Evolutionary conservation across 2,113 vertebrate species (phyloP), one percentile per base, ranked within the genome.

Genomic region (Larimichthys crocea): DNA sequence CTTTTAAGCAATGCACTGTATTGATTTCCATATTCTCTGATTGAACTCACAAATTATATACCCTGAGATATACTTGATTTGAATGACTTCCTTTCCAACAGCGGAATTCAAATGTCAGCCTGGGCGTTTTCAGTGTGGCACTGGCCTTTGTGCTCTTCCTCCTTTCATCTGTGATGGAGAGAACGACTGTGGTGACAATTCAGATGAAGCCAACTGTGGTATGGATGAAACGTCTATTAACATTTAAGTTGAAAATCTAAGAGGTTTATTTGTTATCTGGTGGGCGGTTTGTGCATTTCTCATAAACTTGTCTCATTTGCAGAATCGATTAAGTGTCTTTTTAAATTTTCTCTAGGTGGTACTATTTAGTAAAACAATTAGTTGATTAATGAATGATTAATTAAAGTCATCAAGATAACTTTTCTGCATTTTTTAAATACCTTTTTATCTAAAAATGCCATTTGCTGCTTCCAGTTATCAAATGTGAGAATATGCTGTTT

Each of bases 141-240:
- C 97, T 15, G 98, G 98, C 59, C 97, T 99, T 55, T 99, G 98
- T 85, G 98, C 97, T 31, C 96, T 99, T 11, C 98, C 98, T 31
- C 98, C 98, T 10, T 99, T 99, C 88, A 98, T 99, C 91, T 99
- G 98, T 83, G 98, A 99, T 78, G 98, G 98, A 82, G 98, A 99
- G 74, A 99, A 99, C 4, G 98, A 99, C 63, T 99, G 98, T 84
- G 98, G 98, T 11, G 98, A 99, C 93, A 99, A 99, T 88, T 99
- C 98, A 1, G 98, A 99, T 76, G 98, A 99, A 77, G 94, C 98
- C 31, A 99, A 99, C 93, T 99, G 98, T 69, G 97, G 98, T 99
- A 88, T 85, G 96, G 88, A 74, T 42, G 35, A 14, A 62, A 40
- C 31, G 35, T 15, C 4, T 63, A 17, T 74, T 24, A 24, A 67